These are phyloP conservation scores for Styela clava DNA, from an alignment of 23 tunicate species.

Conservation along the genomic window DNA sequence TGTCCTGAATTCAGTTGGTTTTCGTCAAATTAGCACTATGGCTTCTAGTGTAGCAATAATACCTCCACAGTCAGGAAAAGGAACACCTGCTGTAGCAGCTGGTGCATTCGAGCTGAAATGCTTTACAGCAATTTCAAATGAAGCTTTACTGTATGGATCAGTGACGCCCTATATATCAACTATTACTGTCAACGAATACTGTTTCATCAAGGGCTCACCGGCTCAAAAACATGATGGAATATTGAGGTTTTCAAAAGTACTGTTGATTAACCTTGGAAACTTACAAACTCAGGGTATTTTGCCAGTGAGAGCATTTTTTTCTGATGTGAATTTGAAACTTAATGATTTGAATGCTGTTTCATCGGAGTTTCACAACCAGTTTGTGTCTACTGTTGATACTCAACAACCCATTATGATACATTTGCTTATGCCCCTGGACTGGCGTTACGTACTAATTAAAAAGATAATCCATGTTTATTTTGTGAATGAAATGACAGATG, in stretches of 20 bases:
- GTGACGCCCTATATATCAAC: not conserved
- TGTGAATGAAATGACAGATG: conserved; percentile 16
- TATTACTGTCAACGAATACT: conserved; percentile 5
- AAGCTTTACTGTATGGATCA: conserved; percentile 10
- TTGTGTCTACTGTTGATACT: not conserved
- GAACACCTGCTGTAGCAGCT: not conserved
- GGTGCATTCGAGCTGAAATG: conserved; percentile 3
- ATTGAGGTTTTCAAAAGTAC: not conserved
- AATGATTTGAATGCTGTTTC: not conserved
- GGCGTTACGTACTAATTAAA: conserved; percentile 55
- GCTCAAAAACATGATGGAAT: conserved; percentile 20
- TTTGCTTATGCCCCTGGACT: conserved; percentile 35
- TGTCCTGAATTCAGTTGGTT: not conserved
- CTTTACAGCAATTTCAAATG: not conserved
- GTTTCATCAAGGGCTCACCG: conserved; percentile 5
- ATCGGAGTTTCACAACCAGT: conserved; percentile 6
- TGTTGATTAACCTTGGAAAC: not conserved
- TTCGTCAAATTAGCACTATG: not conserved
- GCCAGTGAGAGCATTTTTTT: not conserved
- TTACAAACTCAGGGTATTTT: conserved; percentile 17
- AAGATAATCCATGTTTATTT: conserved; percentile 47
- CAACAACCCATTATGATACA: conserved; percentile 4
- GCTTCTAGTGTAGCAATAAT: conserved; percentile 8
- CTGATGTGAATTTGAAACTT: not conserved
- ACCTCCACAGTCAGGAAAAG: not conserved